phyloP scores from a whole-genome alignment of 2,797 vertebrate species.

The Psittacula echo region DNA sequence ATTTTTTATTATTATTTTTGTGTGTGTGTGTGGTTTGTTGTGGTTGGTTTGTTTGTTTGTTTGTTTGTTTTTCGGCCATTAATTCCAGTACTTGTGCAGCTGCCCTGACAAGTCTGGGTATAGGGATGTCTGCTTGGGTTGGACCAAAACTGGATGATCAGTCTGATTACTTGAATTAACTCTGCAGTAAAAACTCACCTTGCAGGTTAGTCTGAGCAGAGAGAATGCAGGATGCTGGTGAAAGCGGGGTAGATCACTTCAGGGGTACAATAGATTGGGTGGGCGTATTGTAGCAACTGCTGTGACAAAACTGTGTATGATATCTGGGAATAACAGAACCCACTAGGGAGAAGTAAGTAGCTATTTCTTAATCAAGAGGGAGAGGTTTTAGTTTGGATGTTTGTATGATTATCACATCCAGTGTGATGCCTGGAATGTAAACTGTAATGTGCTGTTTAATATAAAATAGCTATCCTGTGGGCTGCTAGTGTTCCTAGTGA shows the following conservation, averaged over 20 bases:
- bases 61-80: background rate
- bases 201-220: background rate
- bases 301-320: background rate
- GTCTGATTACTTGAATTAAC: background rate
- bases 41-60: background rate
- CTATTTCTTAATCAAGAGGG: background rate
- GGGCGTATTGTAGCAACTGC: background rate
- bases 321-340: background rate
- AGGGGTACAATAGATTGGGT: background rate
- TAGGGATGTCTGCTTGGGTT: background rate
- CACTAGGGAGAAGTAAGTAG: background rate
- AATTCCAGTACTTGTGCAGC: background rate
- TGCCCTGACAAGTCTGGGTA: background rate
- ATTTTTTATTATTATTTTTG: too few species aligned
- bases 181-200: background rate
- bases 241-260: background rate
- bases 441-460: conserved; percentile 12
- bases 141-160: background rate
- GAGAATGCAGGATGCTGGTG: background rate
- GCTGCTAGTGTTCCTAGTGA: conserved; percentile 33
- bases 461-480: conserved; percentile 7
- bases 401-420: conserved; percentile 27
- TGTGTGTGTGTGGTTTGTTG: background rate
- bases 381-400: conserved; percentile 24
- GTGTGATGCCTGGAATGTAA: conserved; percentile 33